phyloP scores from a whole-genome alignment of 2,113 vertebrate species.

The Phylloscopus trochilus region DNA sequence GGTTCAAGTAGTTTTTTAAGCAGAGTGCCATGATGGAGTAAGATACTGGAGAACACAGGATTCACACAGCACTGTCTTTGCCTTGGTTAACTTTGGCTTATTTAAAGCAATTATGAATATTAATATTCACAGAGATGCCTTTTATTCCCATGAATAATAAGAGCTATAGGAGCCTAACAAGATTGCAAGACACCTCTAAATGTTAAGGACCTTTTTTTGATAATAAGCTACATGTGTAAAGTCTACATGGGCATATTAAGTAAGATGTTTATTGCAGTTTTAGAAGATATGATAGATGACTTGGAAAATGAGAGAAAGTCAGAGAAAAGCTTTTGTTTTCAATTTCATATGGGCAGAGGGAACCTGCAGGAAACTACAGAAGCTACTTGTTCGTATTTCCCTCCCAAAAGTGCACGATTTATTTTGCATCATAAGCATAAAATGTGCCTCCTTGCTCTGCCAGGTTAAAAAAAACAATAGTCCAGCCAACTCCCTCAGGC shows the following conservation, averaged over 20 bases:
- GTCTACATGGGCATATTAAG: background rate
- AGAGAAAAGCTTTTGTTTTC: background rate
- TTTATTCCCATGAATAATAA: constrained; percentile 16
- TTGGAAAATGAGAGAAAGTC: background rate
- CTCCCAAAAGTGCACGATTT: background rate
- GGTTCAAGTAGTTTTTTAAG: constrained; percentile 52
- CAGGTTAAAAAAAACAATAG: background rate
- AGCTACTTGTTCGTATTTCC: background rate
- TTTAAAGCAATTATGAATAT: background rate
- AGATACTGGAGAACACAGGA: background rate
- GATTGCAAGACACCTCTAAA: background rate
- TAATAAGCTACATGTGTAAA: background rate
- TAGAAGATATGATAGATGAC: background rate
- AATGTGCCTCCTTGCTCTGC: background rate
- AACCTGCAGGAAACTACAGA: background rate
- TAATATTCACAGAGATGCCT: background rate
- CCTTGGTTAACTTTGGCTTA: background rate
- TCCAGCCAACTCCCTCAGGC: background rate
- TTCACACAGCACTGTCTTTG: background rate
- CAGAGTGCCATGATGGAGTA: background rate
- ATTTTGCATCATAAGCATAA: background rate
- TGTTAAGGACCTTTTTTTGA: background rate
- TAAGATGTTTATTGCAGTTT: background rate
- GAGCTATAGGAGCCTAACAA: background rate
- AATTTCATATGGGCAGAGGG: background rate